Evolutionary conservation across 2,797 vertebrate genomes (phyloP).

Genomic region (Cichlasoma orientale): DNA sequence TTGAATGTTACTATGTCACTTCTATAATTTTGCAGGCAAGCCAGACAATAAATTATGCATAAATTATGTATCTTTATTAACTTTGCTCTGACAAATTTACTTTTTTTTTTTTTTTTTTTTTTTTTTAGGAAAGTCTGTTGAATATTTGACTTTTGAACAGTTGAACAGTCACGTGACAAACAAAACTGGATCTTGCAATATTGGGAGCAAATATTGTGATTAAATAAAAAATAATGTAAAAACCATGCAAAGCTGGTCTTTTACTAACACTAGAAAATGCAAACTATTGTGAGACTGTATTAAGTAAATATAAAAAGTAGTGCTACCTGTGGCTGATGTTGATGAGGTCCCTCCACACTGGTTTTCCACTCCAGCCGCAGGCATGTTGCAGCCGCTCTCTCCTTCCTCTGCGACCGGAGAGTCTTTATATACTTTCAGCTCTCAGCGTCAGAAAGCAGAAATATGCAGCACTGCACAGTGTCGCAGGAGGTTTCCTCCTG

Average conservation of each 20-base stretch:
- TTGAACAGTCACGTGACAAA: background rate
- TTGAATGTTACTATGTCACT: background rate
- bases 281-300: background rate
- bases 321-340: constrained; percentile 53
- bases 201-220: background rate
- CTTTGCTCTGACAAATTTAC: background rate
- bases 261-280: background rate
- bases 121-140: background rate
- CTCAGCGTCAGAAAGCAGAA: background rate
- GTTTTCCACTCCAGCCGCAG: constrained; percentile 44
- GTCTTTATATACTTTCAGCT: constrained; percentile 50
- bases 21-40: background rate
- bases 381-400: constrained; percentile 48
- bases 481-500: constrained; percentile 55
- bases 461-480: constrained; percentile 18
- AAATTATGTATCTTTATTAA: background rate
- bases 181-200: background rate
- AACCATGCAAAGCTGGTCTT: background rate
- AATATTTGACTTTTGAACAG: background rate
- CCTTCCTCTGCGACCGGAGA: background rate
- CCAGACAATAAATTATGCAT: background rate
- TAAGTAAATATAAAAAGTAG: background rate
- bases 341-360: constrained; percentile 24
- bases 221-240: background rate
- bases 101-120: background rate